Evolutionary conservation across 2,888 invertebrate species (phyloP), one percentile per base, ranked within the genome.

Genomic region (Megamerina dolium): DNA sequence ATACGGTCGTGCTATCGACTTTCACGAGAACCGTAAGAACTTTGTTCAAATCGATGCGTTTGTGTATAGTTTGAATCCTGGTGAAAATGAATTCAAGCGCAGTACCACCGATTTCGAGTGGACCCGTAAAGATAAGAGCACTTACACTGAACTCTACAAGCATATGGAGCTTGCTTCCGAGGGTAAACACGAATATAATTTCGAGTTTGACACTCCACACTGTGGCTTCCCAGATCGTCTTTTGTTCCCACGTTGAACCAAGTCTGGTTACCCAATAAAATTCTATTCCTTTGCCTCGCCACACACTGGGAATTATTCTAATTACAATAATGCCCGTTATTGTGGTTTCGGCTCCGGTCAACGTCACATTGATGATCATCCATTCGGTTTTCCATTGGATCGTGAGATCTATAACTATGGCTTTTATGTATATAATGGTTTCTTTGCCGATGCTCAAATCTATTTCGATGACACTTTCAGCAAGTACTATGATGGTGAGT

Each of bases 351-450:
- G 77, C 54, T 74, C 74, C 59, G 79, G 75, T 64, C 64, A 77
- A 72, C 60, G 71, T 38, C 57, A 64, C 41, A 70, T 81, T 35
- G 85, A 86, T 64, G 75, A 74, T 52, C 76, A 77, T 64, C 77
- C 85, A 34, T 74, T 81, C 58, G 85, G 83, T 41, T 87, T 80
- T 75, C 86, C 86, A 51, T 77, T 86, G 60, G 84, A 87, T 63
- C 79, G 82, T 54, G 73, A 73, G n/a, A 77, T 82, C 56, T 68
- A 70, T 73, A 73, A 78, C 36, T 65, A 69, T 35, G 73, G 73
- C 44, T 83, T 74, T 75, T 75, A 74, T 52, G 79, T 80, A 14
- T 77, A 82, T 30, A 86, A 86, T 72, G 79, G 80, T 73, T 77
- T 74, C 66, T 79, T 81, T 63, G 74, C 81, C 53, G 81, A 83